These are phyloP conservation scores for Apodemia duryi DNA, from an alignment of 2,888 invertebrate species.

Conservation along the genomic window DNA sequence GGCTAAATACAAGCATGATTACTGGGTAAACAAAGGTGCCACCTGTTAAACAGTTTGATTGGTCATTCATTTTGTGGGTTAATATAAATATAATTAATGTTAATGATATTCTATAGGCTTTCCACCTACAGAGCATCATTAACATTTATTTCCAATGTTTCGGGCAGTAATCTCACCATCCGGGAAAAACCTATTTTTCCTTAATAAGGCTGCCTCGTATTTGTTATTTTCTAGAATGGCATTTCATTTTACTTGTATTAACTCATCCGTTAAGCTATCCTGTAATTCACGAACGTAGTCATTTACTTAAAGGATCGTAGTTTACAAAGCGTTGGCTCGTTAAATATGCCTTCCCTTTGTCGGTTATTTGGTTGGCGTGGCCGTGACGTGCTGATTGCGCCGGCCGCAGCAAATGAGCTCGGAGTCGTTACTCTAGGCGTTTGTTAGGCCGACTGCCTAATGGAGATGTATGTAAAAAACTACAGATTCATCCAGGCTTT, in stretches of 20 bases:
- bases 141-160: too few relatives aligned
- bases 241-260: background rate
- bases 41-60: too few relatives aligned
- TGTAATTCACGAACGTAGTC: background rate
- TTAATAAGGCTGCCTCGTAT: too few relatives aligned
- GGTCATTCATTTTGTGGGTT: too few relatives aligned
- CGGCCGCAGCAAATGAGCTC: slow-evolving; percentile 7
- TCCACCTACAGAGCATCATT: background rate
- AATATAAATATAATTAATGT: too few relatives aligned
- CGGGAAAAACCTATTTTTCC: too few relatives aligned
- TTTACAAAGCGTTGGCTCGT: background rate
- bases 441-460: background rate
- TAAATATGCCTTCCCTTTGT: background rate
- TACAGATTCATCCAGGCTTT: too few relatives aligned
- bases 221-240: background rate
- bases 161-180: too few relatives aligned
- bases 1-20: too few relatives aligned
- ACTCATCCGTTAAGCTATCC: background rate
- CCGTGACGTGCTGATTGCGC: slow-evolving; percentile 3
- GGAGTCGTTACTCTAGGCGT: background rate
- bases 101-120: background rate
- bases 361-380: background rate
- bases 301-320: background rate
- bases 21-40: too few relatives aligned
- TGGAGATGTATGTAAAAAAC: background rate